phyloP scores from a whole-genome alignment of 2,888 invertebrate genomes.

The Electrophaes corylata region DNA sequence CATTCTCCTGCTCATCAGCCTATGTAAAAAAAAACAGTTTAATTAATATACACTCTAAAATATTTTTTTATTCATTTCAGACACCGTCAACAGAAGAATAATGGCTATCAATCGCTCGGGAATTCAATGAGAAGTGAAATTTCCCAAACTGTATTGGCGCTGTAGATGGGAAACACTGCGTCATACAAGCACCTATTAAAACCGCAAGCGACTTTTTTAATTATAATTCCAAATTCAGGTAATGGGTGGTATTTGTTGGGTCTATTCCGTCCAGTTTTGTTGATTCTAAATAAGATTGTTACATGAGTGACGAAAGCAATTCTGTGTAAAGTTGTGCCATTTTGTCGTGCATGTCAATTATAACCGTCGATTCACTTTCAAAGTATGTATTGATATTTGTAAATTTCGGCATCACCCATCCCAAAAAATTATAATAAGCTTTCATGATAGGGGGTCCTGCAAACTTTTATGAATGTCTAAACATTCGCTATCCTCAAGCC shows the following conservation, averaged over 20 bases:
- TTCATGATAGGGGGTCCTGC: conserved; percentile 18
- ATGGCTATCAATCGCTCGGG: conserved; percentile 36
- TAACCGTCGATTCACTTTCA: conserved; percentile 18
- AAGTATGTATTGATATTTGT: conserved; percentile 11
- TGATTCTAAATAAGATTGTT: background rate
- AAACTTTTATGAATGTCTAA: conserved; percentile 12
- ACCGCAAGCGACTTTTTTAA: conserved; percentile 34
- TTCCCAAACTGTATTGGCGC: conserved; percentile 31
- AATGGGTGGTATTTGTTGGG: background rate
- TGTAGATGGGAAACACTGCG: conserved; percentile 37
- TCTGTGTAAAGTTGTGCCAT: background rate
- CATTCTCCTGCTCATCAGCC: conserved; percentile 34
- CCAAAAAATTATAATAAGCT: conserved; percentile 7
- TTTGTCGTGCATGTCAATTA: background rate
- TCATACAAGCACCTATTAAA: conserved; percentile 35
- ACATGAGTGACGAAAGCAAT: background rate
- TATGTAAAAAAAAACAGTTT: conserved; percentile 23
- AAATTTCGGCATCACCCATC: conserved; percentile 17
- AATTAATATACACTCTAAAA: conserved; percentile 29
- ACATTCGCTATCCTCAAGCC: conserved; percentile 20
- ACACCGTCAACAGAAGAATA: conserved; percentile 31
- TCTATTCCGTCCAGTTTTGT: background rate
- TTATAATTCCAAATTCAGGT: conserved; percentile 23
- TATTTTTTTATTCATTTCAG: conserved; percentile 33
- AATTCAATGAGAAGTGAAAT: conserved; percentile 39